Evolutionary conservation across 2,888 invertebrate genomes (phyloP), one percentile per base, ranked within the genome.

Genomic region (Dryadula phaetusa): DNA sequence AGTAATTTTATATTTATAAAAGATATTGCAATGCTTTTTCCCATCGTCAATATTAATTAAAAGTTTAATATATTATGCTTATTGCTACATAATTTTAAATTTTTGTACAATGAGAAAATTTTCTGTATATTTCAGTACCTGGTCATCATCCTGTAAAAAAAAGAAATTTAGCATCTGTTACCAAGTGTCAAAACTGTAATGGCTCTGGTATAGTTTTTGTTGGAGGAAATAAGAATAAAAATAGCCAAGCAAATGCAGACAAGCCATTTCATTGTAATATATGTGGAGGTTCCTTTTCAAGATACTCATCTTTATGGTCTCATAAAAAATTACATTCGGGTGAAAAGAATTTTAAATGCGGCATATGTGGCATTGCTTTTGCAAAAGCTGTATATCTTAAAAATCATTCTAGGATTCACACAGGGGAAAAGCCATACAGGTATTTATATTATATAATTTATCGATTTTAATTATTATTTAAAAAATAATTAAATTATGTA

Each of bases 361-460:
- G 96, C 74, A 96, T 97, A 70, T 97, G 97, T 86, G 97, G 97
- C 16, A 93, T 97, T 81, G 97, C 97, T 42, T 97, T 97, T 84
- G 97, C 97, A 66, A 97, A 97, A 86, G 97, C 97, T 66, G 97
- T 97, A n/a, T 97, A 97, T 90, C 92, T 97, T 74, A 97, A 97
- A 84, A 97, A 97, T 82, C 97, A 97, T 84, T 96, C 96, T 60
- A 94, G 97, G 75, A 97, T 97, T 78, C 97, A 97, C 76, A 97
- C 97, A 0, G 97, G 97, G 56, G 94, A 95, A 80, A 93, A 93
- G 70, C 93, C 93, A 40, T 93, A 93, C 72, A 90, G 92, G 92
- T 90, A 75, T 69, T 69, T 25, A 34, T 7, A 12, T 12, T 37
- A 37, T 37, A 12, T 37, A 12, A 37, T 10, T n/a, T n/a, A n/a